These are phyloP conservation scores for Chromoteleia sp. DNA, from an alignment of 2,888 invertebrate species.

Conservation along the genomic window DNA sequence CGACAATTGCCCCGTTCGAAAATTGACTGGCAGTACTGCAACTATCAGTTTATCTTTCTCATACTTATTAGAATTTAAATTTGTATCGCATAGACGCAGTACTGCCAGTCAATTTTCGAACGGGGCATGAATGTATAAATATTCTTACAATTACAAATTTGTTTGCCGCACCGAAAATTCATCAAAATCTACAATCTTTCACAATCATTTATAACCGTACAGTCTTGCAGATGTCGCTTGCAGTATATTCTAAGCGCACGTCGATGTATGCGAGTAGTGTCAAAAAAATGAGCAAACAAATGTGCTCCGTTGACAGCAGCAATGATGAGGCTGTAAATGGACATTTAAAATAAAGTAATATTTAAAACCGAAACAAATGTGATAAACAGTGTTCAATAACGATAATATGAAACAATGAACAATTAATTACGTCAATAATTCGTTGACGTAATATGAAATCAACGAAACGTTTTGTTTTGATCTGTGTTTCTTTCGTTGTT, in stretches of 20 bases:
- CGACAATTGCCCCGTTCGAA: too few relatives aligned
- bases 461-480: constrained; percentile 78
- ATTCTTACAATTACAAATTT: background rate
- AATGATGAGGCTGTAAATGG: background rate
- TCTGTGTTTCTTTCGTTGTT: constrained; percentile 77
- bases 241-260: background rate
- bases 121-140: too few relatives aligned
- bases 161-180: too few relatives aligned
- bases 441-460: constrained; percentile 78
- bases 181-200: too few relatives aligned
- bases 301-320: background rate
- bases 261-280: background rate
- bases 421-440: constrained; percentile 23
- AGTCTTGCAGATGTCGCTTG: too few relatives aligned
- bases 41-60: too few relatives aligned
- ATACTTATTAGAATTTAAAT: too few relatives aligned
- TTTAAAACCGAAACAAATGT: background rate
- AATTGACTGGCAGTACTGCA: too few relatives aligned
- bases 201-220: too few relatives aligned
- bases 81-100: too few relatives aligned
- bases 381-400: background rate
- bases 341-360: background rate
- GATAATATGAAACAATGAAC: constrained; percentile 5
- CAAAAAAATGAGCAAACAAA: background rate
- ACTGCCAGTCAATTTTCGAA: too few relatives aligned